These are phyloP conservation scores for Neoniphon sammara DNA, from an alignment of 2,797 vertebrate genomes.

Conservation along the genomic window DNA sequence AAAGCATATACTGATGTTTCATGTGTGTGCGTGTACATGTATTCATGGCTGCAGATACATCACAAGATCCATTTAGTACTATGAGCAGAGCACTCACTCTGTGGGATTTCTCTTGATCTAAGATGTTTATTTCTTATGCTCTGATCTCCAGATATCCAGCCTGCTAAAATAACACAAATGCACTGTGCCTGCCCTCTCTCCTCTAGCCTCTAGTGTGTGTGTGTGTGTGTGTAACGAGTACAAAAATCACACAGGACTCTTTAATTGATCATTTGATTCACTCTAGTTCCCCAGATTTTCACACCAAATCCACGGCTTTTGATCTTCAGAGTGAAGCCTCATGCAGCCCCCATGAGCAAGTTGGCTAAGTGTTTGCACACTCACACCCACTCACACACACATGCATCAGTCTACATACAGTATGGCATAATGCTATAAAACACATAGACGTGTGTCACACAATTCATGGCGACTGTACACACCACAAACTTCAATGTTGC, in stretches of 20 bases:
- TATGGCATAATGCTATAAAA: too few relatives aligned
- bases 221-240: constrained; percentile 49
- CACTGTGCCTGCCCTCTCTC: constrained; percentile 41
- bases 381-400: background rate
- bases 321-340: constrained; percentile 43
- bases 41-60: constrained; percentile 39
- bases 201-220: constrained; percentile 30
- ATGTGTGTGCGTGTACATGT: constrained; percentile 12
- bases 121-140: constrained; percentile 68
- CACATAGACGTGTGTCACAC: background rate
- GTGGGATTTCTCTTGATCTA: constrained; percentile 63
- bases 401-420: background rate
- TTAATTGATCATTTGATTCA: constrained; percentile 72
- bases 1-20: too few relatives aligned
- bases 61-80: constrained; percentile 46
- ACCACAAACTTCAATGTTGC: background rate
- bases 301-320: constrained; percentile 61
- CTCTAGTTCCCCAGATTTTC: constrained; percentile 64
- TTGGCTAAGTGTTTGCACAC: constrained; percentile 19
- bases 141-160: constrained; percentile 66
- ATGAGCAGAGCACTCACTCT: constrained; percentile 40
- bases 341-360: constrained; percentile 19
- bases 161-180: constrained; percentile 51
- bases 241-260: constrained; percentile 52
- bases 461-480: background rate